Evolutionary conservation across 2,797 vertebrate species (phyloP).

Genomic region (Rhinatrema bivittatum): DNA sequence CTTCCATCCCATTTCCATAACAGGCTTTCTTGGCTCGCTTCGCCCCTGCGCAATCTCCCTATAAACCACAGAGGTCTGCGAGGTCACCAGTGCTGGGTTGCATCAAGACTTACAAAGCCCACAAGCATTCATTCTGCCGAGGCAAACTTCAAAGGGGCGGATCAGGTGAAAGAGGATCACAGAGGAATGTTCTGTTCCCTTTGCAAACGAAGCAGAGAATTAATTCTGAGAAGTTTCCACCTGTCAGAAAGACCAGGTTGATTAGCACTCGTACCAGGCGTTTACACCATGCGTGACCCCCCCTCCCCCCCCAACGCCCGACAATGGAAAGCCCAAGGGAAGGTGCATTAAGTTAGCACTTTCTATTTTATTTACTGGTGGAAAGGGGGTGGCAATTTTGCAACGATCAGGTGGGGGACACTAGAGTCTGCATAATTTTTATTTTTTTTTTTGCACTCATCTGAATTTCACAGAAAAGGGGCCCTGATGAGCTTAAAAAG

Average conservation of each 20-base stretch:
- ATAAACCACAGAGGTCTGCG: conserved; percentile 27
- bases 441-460: too few species aligned
- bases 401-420: too few species aligned
- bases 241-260: conserved; percentile 66
- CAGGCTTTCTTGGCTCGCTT: not conserved
- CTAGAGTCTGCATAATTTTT: too few species aligned
- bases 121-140: conserved; percentile 68
- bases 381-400: too few species aligned
- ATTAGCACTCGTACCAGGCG: conserved; percentile 59
- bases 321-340: too few species aligned
- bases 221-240: conserved; percentile 68
- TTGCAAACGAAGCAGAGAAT: conserved; percentile 70
- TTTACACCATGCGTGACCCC: too few species aligned
- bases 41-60: conserved; percentile 1
- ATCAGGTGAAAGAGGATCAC: conserved; percentile 78
- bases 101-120: conserved; percentile 50
- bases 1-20: too few species aligned
- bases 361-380: too few species aligned
- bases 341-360: too few species aligned
- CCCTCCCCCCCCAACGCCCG: too few species aligned
- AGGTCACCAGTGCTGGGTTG: conserved; percentile 39
- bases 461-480: too few species aligned
- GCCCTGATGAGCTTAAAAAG: too few species aligned
- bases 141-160: conserved; percentile 66
- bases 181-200: conserved; percentile 79